Evolutionary conservation across 2,113 vertebrate genomes (phyloP).

Genomic region (Bothrops jararaca): DNA sequence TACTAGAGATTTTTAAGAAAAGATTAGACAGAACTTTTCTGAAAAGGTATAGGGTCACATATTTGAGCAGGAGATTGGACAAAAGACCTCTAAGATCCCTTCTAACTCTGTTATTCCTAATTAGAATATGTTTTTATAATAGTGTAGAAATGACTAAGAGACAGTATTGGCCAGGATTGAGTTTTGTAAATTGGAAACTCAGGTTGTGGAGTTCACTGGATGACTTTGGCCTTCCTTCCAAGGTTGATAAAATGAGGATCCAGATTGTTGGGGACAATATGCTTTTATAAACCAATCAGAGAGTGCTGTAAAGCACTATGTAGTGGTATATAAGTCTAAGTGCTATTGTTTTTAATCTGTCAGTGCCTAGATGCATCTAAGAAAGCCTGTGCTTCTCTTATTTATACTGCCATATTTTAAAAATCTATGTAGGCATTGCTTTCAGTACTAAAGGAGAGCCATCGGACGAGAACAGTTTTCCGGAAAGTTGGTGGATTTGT

Average conservation of each 20-base stretch:
- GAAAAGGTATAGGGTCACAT: not conserved
- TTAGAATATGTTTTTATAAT: not conserved
- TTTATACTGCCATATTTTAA: slow-evolving; percentile 19
- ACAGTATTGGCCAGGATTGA: not conserved
- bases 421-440: slow-evolving; percentile 78
- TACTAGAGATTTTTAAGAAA: not conserved
- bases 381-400: not conserved
- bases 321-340: not conserved
- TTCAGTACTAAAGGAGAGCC: slow-evolving; percentile 88
- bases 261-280: not conserved
- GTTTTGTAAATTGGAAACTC: not conserved
- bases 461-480: slow-evolving; percentile 95
- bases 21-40: not conserved
- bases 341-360: not conserved
- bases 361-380: not conserved
- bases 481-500: slow-evolving; percentile 97
- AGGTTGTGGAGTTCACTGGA: not conserved
- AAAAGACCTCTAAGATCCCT: not conserved
- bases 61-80: no score
- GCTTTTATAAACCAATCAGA: not conserved
- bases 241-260: not conserved
- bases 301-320: not conserved
- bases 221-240: not conserved
- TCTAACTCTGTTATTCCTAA: not conserved
- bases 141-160: not conserved